A percentile compares a stretch with the other conserved stretches of the same genome.
These are phyloP conservation scores for Empis livida DNA, from an alignment of 2,888 invertebrate genomes.

Conservation along the genomic window DNA sequence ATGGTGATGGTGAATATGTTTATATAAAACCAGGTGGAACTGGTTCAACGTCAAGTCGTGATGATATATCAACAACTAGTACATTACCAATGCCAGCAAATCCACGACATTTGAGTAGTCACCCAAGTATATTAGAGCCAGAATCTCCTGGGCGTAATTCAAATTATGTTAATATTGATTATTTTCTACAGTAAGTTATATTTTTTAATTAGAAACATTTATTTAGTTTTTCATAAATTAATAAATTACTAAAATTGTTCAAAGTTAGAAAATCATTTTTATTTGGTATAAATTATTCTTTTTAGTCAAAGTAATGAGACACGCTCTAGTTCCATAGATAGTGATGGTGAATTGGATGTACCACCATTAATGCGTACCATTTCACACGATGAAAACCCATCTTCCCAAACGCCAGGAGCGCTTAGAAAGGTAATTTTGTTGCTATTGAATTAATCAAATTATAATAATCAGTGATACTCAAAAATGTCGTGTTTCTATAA, in stretches of 20 bases:
- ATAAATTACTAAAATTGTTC: too few species aligned
- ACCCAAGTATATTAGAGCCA: conserved; percentile 43
- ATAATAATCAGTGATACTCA: too few species aligned
- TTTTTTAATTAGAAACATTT: background rate
- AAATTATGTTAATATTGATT: conserved; percentile 87
- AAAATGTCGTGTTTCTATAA: background rate
- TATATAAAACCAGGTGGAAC: conserved; percentile 55
- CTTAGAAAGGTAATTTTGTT: conserved; percentile 27
- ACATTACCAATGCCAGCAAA: conserved; percentile 39
- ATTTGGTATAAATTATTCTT: too few species aligned
- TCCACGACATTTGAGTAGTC: conserved; percentile 20
- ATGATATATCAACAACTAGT: conserved; percentile 48
- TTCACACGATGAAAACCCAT: conserved; percentile 44
- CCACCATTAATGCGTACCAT: conserved; percentile 46
- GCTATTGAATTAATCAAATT: background rate
- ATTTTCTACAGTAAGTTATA: conserved; percentile 64
- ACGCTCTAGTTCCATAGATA: conserved; percentile 40
- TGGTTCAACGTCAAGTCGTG: conserved; percentile 51
- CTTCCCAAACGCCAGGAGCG: conserved; percentile 36
- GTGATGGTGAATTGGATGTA: conserved; percentile 40
- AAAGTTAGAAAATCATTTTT: too few species aligned
- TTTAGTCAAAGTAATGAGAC: conserved; percentile 36
- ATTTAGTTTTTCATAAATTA: too few species aligned
- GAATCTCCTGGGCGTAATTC: conserved; percentile 69
- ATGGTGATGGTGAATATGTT: conserved; percentile 58